These are phyloP conservation scores for Zygogramma bicolorata DNA, from an alignment of 2,888 invertebrate species.

Conservation along the genomic window DNA sequence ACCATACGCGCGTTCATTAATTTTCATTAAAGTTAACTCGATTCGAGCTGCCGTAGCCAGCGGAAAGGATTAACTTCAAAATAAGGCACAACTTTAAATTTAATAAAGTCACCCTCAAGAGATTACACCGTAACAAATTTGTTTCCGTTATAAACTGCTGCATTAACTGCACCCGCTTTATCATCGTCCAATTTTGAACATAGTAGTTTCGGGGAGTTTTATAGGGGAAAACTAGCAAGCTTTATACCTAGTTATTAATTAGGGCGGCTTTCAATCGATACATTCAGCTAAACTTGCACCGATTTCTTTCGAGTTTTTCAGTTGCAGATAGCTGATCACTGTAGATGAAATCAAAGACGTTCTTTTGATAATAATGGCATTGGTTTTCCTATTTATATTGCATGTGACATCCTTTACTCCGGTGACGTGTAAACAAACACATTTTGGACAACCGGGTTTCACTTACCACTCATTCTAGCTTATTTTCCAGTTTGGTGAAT, in stretches of 20 bases:
- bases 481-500: too few relatives aligned
- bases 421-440: too few relatives aligned
- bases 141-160: conserved; percentile 46
- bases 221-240: neutral
- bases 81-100: conserved; percentile 42
- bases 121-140: conserved; percentile 45
- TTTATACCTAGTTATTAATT: too few relatives aligned
- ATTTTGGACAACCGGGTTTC: too few relatives aligned
- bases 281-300: too few relatives aligned
- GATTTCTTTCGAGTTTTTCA: too few relatives aligned
- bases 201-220: conserved; percentile 8
- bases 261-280: neutral
- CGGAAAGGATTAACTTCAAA: conserved; percentile 35
- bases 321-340: too few relatives aligned
- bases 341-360: too few relatives aligned
- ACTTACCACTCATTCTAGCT: too few relatives aligned
- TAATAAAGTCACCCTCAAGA: conserved; percentile 49
- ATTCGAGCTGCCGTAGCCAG: conserved; percentile 22
- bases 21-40: conserved; percentile 36
- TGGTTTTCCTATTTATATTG: too few relatives aligned
- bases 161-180: conserved; percentile 31
- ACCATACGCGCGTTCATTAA: conserved; percentile 32
- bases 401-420: too few relatives aligned
- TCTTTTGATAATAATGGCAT: too few relatives aligned
- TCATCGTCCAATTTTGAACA: conserved; percentile 3